Evolutionary conservation across 2,888 invertebrate genomes (phyloP).

Genomic region (Andrena fulva): DNA sequence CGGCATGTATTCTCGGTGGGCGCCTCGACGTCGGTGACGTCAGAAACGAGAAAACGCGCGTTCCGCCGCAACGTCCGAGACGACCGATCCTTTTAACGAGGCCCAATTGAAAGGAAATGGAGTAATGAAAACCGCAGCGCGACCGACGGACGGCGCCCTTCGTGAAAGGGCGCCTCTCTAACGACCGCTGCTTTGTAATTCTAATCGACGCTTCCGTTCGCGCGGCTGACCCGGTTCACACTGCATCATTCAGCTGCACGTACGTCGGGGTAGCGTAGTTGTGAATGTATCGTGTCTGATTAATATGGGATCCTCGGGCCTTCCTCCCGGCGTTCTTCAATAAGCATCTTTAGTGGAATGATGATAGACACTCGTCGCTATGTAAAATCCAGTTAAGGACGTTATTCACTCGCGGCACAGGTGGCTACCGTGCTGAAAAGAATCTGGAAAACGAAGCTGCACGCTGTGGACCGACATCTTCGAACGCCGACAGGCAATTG

Average conservation of each 20-base stretch:
- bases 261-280: constrained; percentile 14
- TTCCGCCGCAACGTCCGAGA: background rate
- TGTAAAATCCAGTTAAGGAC: too few species aligned
- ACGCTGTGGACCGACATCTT: background rate
- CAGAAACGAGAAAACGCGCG: constrained; percentile 31
- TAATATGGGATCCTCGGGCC: background rate
- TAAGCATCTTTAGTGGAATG: too few species aligned
- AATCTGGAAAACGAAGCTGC: background rate
- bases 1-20: background rate
- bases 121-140: constrained; percentile 38
- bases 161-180: constrained; percentile 37
- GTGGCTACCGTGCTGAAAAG: background rate
- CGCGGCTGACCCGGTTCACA: constrained; percentile 42
- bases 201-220: constrained; percentile 49
- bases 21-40: constrained; percentile 17
- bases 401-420: too few species aligned
- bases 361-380: too few species aligned
- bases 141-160: constrained; percentile 1
- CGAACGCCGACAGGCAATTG: background rate
- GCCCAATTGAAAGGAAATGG: constrained; percentile 62
- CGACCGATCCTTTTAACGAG: constrained; percentile 55
- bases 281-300: constrained; percentile 5
- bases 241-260: constrained; percentile 36
- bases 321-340: background rate
- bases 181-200: constrained; percentile 51